Base-by-base conservation (phyloP, 1,140 invertebrate species). In the Amyelois transitella region DNA sequence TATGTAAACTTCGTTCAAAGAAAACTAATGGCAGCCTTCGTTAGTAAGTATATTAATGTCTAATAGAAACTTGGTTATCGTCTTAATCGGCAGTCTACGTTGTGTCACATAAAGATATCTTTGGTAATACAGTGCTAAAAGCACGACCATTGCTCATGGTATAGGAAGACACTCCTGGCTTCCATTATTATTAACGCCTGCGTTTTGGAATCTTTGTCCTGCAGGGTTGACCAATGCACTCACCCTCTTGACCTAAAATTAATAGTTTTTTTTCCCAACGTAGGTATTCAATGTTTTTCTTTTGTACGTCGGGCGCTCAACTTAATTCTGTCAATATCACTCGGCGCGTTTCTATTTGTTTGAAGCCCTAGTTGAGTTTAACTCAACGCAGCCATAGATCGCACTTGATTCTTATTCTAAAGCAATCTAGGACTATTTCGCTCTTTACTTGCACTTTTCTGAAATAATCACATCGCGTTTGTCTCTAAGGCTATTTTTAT, bases 1-100 rank as follows among this genome's bases (percentile, higher is more conserved):
- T 53, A 53, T 49, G 59, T 62, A 50, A 72, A 71, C 43, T 50
- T 43, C 63, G 52, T 69, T 68, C 47, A 56, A 76, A 66, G 53
- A 47, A 69, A 53, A 52, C 38, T 68, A 71, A 66, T 69, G 64
- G 75, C 81, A 79, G 77, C 79, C 76, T 77, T 80, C 59, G 19
- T 68, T 72, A 64, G 60, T 72, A 67, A 58, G 59, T 64, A 62
- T 65, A 72, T 71, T 63, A 61, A 28, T 75, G 72, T 72, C 75
- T 72, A 79, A 62, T 77, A 76, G 64, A 72, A 76, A 77, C 66
- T 68, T 60, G 66, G 58, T 63, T 58, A 43, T 65, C 58, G 53
- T 69, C 62, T 48, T 49, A 58, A 60, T 55, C 60, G 75, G 77
- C 79, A 81, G 72, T 81, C 64, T 69, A 66, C 45, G 61, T 77